Base-by-base conservation (phyloP, 2,113 vertebrate genomes). In the western clawed frog (Xenopus tropicalis) region DNA sequence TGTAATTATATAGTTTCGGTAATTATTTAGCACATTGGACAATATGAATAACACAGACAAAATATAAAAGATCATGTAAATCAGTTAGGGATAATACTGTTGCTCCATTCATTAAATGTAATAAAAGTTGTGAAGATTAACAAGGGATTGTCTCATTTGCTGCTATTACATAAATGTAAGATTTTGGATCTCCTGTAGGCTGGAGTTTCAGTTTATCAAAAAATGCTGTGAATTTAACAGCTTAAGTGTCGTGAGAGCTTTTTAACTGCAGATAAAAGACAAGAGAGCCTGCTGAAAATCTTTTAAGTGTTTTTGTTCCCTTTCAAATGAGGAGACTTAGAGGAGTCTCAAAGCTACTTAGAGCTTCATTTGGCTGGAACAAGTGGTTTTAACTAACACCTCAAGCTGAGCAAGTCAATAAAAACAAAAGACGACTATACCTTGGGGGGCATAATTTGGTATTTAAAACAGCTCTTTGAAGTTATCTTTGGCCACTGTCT, bases 241-340 rank as follows among this genome's bases (percentile, higher is more conserved):
- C 76, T 87, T 6, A 83, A 58, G 85, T 86, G 85, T 69, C 84
- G 84, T 79, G 81, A 74, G 85, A 19, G 44, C 3, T 23, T 79
- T 79, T 84, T 85, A 82, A 83, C 79, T 77, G 76, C 70, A 85
- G 85, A 85, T 86, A 86, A 89, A 90, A 89, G 82, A 82, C 85
- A 80, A 79, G 78, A 89, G 84, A 61, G 86, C 81, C 71, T 71
- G 70, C 19, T 48, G 57, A 19, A 24, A 16, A 25, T 58, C 46
- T 63, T 24, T 69, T 65, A 61, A 77, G 59, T 20, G 24, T n/a
- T 56, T 12, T 24, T 0, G 0, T 12, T 52, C 59, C 59, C 24
- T 80, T 90, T 86, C 82, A 82, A 84, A 78, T 81, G 79, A 84
- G 70, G 0, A 13, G 11, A 22, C 84, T 88, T 92, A 77, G 71